phyloP scores from a whole-genome alignment of 2,797 vertebrate species.

The Trachops cirrhosus region DNA sequence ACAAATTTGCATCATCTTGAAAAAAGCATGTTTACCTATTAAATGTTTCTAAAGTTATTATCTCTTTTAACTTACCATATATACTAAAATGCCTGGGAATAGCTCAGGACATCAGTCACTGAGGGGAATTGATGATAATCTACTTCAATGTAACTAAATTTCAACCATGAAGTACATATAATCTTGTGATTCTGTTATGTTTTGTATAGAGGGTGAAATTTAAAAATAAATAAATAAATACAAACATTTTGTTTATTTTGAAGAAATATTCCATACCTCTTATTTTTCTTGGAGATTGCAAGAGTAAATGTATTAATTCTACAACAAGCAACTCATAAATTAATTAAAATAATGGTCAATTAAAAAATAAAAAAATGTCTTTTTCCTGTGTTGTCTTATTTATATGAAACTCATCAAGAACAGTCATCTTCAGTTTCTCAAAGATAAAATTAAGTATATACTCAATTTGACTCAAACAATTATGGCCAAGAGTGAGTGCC shows the following conservation, averaged over 20 bases:
- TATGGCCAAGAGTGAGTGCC: not conserved
- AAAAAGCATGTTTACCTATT: not conserved
- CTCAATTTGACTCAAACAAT: not conserved
- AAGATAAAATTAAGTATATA: slow-evolving; percentile 2
- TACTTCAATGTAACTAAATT: not conserved
- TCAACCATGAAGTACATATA: not conserved
- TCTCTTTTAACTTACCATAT: not conserved
- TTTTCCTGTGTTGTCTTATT: not conserved
- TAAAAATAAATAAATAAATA: not conserved
- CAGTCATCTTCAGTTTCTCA: not conserved
- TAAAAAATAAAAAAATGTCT: not conserved
- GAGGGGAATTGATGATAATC: not conserved
- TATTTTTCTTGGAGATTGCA: not conserved
- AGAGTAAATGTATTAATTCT: not conserved
- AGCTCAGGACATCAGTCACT: not conserved
- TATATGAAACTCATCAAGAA: slow-evolving; percentile 48
- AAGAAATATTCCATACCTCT: not conserved
- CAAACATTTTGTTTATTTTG: not conserved
- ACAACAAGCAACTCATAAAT: not conserved
- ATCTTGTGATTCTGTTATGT: not conserved
- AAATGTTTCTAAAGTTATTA: not conserved
- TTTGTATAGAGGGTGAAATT: not conserved
- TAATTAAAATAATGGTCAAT: not conserved
- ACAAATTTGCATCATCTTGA: not conserved
- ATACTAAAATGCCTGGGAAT: not conserved